Evolutionary conservation across 2,888 invertebrate species (phyloP), one percentile per base, ranked within the genome.

Genomic region (Cosmia pyralina): DNA sequence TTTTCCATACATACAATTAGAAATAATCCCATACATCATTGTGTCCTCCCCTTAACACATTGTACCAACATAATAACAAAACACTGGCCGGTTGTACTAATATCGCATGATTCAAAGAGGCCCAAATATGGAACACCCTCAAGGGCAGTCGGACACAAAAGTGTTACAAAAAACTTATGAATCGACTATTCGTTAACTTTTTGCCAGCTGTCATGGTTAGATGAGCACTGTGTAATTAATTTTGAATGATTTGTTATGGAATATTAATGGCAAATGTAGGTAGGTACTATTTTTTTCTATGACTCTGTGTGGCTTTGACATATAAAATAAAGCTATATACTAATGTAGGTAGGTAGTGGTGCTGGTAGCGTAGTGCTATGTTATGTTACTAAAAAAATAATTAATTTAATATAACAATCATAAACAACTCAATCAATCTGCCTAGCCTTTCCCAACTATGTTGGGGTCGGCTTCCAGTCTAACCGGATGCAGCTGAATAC

Each of bases 101-200:
- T 73, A 82, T 22, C 69, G 55, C 13, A 76, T 86, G 86, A 83
- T 83, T 84, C 83, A 82, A 85, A 79, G 79, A 84, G 68, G 71
- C 75, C 85, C 86, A 79, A 78, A 86, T 85, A 87, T 79, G 83
- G 86, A 75, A 78, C 82, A 77, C 76, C 64, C 75, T 79, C 86
- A 86, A 86, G 87, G 87, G 81, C 86, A 86, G 41, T 70, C 52
- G 65, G 3, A 48, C 50, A 80, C 74, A 86, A 76, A 70, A 81
- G 73, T 71, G 59, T 62, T 46, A 46, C 48, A 71, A 83, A 86
- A 77, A 86, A 82, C 64, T 66, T 77, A 70, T 80, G 78, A 82
- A 81, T 80, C 64, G 78, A 64, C 60, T 67, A 58, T 79, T 84
- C 72, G 80, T 81, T 68, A 72, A 62, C 8, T 88, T 87, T 88